A percentile compares a stretch with the other conserved stretches of the same genome.
Conservation (phyloP, 2,888 invertebrate species). For the Abscondita cerata region DNA sequence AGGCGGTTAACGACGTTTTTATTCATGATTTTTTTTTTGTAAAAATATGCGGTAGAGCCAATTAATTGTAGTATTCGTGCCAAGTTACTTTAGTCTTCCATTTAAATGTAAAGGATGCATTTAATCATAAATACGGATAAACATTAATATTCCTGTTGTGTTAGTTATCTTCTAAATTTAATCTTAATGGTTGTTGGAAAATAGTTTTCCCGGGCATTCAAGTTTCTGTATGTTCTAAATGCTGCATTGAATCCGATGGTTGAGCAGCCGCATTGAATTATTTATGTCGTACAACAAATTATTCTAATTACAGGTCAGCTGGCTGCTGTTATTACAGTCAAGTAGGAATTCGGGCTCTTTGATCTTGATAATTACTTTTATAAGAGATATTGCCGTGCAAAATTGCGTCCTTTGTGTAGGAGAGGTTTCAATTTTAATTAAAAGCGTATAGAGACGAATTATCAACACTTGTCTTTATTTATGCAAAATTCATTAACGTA, state of each 20-base stretch:
- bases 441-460: constrained; percentile 21
- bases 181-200: constrained; percentile 57
- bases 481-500: not conserved
- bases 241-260: constrained; percentile 17
- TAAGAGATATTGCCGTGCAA: constrained; percentile 28
- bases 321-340: constrained; percentile 33
- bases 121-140: constrained; percentile 45
- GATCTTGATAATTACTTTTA: constrained; percentile 34
- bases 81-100: not conserved
- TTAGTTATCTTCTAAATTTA: constrained; percentile 52
- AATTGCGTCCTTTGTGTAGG: constrained; percentile 24
- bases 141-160: constrained; percentile 51
- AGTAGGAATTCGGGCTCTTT: constrained; percentile 32
- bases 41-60: not conserved
- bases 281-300: constrained; percentile 46
- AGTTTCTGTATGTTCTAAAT: constrained; percentile 41
- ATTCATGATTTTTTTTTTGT: not conserved
- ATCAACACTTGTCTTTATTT: constrained; percentile 18
- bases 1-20: not conserved
- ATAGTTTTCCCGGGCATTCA: constrained; percentile 49
- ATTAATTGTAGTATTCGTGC: constrained; percentile 1
- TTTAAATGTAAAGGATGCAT: constrained; percentile 29
- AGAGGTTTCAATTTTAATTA: constrained; percentile 31
- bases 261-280: constrained; percentile 27
- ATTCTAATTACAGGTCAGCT: constrained; percentile 45